Evolutionary conservation across 2,888 invertebrate species (phyloP).

Genomic region (Drosophila pegasa): DNA sequence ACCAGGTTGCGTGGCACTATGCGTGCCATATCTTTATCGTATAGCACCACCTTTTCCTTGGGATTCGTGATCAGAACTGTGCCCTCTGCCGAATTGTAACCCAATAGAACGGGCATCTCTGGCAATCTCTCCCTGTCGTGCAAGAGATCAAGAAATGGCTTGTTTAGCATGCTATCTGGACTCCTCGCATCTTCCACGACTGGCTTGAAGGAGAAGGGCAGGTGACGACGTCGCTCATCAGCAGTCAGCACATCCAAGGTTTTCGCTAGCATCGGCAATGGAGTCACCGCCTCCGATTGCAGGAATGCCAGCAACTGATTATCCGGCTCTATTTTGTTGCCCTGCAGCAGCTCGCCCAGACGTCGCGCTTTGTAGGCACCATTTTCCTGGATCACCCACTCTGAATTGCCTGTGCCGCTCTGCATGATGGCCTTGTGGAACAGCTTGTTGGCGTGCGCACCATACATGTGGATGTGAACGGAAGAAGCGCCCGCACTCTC

Average conservation of each 20-base stretch:
- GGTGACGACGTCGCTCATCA: constrained; percentile 78
- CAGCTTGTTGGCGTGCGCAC: constrained; percentile 75
- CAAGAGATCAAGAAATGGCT: constrained; percentile 85
- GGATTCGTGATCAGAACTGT: constrained; percentile 81
- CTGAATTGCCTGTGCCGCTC: constrained; percentile 82
- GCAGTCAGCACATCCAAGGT: constrained; percentile 59
- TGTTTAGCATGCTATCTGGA: constrained; percentile 75
- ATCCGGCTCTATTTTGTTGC: constrained; percentile 35
- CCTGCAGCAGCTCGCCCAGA: constrained; percentile 74
- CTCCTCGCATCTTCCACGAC: constrained; percentile 73
- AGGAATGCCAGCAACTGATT: constrained; percentile 59
- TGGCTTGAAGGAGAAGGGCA: constrained; percentile 81
- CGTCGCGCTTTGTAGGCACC: constrained; percentile 64
- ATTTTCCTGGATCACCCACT: constrained; percentile 81
- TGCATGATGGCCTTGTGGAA: constrained; percentile 84
- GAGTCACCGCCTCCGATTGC: constrained; percentile 65
- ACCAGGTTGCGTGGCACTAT: constrained; percentile 81
- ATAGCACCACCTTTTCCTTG: constrained; percentile 66
- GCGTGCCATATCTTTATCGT: constrained; percentile 74
- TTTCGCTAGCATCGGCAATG: constrained; percentile 50
- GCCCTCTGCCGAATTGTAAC: constrained; percentile 87
- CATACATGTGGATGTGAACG: constrained; percentile 80
- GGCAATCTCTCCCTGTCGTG: constrained; percentile 81
- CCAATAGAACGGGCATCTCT: constrained; percentile 86
- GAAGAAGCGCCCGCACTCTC: constrained; percentile 83